These are phyloP conservation scores for Entomobrya proxima DNA, from an alignment of 2,888 invertebrate species.

Conservation along the genomic window DNA sequence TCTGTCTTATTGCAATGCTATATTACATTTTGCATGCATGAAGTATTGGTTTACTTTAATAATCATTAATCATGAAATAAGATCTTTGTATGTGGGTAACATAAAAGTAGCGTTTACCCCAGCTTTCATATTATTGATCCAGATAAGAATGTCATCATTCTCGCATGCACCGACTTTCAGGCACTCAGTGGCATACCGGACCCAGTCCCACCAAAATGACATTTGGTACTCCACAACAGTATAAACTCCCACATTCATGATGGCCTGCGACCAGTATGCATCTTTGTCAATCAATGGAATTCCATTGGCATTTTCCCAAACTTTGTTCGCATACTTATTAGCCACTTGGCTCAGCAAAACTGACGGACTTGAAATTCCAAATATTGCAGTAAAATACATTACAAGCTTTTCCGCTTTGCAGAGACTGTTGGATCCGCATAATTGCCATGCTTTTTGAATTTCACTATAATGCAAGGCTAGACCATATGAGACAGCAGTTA, in stretches of 20 bases:
- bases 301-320: not conserved
- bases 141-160: slow-evolving; percentile 38
- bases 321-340: not conserved
- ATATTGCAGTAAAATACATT: not conserved
- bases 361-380: slow-evolving; percentile 35
- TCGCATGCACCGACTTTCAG: slow-evolving; percentile 27
- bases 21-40: not conserved
- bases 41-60: not conserved
- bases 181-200: slow-evolving; percentile 25
- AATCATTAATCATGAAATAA: no score
- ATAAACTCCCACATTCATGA: not conserved
- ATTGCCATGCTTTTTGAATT: slow-evolving; percentile 10
- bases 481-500: not conserved
- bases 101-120: not conserved
- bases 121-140: slow-evolving; percentile 50
- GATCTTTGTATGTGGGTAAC: no score
- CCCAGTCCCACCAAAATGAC: slow-evolving; percentile 7
- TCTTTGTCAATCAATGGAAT: not conserved
- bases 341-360: not conserved
- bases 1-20: slow-evolving; percentile 17
- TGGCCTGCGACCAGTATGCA: not conserved
- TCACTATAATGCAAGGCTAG: slow-evolving; percentile 25
- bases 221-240: not conserved
- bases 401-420: slow-evolving; percentile 41
- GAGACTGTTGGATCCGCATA: slow-evolving; percentile 1